Percentiles rank a stretch among this genome's conserved stretches.
These are phyloP conservation scores for Discoglossus pictus DNA, from an alignment of 2,797 vertebrate genomes.

Conservation along the genomic window DNA sequence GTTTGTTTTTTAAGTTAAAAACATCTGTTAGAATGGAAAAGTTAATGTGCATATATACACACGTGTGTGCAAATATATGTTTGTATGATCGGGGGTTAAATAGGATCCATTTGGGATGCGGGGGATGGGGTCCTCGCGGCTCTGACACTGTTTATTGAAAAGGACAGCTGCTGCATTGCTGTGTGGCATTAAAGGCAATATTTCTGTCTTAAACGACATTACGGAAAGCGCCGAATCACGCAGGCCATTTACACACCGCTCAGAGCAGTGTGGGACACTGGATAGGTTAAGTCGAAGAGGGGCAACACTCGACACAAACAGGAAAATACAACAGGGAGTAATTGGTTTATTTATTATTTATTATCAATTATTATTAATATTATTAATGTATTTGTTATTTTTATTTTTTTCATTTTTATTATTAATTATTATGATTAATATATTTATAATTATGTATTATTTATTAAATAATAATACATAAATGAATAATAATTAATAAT, in stretches of 20 bases:
- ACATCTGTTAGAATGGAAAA: slow-evolving; percentile 31
- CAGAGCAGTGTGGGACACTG: too few species aligned
- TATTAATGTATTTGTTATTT: too few species aligned
- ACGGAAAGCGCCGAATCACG: slow-evolving; percentile 27
- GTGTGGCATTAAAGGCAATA: slow-evolving; percentile 40
- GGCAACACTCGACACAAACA: too few species aligned
- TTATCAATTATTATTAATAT: too few species aligned
- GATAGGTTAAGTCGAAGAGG: too few species aligned
- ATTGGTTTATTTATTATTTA: too few species aligned
- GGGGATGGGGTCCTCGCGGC: slow-evolving; percentile 37
- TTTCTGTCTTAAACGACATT: slow-evolving; percentile 43
- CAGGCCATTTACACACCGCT: not conserved
- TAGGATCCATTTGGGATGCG: slow-evolving; percentile 10
- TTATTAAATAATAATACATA: too few species aligned
- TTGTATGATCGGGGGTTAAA: slow-evolving; percentile 37
- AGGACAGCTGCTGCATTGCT: slow-evolving; percentile 53
- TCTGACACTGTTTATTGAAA: slow-evolving; percentile 35
- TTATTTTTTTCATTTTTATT: too few species aligned
- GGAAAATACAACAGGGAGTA: too few species aligned
- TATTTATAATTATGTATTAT: too few species aligned
- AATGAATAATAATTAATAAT: too few species aligned
- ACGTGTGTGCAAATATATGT: not conserved
- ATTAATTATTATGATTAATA: too few species aligned
- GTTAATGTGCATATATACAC: slow-evolving; percentile 24
- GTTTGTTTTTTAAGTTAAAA: not conserved